Evolutionary conservation across 2,888 invertebrate species (phyloP).

Genomic region (Agrotis segetum): DNA sequence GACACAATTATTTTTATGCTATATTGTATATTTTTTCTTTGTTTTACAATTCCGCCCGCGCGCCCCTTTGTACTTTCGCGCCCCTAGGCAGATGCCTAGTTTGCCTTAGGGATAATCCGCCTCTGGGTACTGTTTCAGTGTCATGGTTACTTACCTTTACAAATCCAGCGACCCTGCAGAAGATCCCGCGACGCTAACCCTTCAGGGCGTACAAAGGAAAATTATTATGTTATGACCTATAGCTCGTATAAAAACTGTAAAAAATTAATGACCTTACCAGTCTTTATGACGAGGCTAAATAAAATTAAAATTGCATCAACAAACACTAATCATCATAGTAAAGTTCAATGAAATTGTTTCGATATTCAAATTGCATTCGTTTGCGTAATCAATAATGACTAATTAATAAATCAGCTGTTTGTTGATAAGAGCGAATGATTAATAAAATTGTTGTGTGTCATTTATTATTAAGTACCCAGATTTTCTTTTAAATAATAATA

Average conservation of each 20-base stretch:
- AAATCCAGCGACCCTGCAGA: no score
- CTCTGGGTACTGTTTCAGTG: no score
- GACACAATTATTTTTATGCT: no score
- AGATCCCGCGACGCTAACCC: no score
- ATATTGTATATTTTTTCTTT: no score
- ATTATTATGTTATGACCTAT: neutral
- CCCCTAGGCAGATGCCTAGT: no score
- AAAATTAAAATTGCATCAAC: slow-evolving; percentile 23
- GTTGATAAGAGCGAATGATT: slow-evolving; percentile 22
- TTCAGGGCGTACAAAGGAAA: no score
- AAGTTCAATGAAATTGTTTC: slow-evolving; percentile 47
- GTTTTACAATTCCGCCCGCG: no score
- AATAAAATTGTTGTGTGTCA: slow-evolving; percentile 10
- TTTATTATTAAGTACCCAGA: neutral
- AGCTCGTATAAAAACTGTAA: neutral
- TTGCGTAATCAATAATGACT: slow-evolving; percentile 38
- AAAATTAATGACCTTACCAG: slow-evolving; percentile 8
- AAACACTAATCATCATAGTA: slow-evolving; percentile 13
- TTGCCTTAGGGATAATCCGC: no score
- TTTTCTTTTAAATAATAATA: no score
- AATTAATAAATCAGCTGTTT: slow-evolving; percentile 42
- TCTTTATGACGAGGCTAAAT: slow-evolving; percentile 17
- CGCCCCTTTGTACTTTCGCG: no score
- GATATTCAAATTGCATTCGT: slow-evolving; percentile 17
- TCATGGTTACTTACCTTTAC: no score